phyloP scores from a whole-genome alignment of 2,113 vertebrate genomes.

The Casuarius casuarius region DNA sequence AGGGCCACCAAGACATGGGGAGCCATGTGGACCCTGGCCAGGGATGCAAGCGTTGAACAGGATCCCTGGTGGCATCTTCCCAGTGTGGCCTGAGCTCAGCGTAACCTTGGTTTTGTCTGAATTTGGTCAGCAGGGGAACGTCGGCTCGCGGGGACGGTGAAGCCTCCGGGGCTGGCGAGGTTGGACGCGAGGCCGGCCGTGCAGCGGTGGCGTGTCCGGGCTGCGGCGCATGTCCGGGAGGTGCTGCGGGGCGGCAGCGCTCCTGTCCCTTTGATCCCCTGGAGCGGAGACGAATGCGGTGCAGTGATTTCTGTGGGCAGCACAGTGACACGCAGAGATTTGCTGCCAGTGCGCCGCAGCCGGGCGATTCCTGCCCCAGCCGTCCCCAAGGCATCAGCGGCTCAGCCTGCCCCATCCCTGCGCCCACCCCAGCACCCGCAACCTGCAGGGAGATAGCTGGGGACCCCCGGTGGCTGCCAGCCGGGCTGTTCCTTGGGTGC shows the following conservation, averaged over 20 bases:
- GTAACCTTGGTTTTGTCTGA: not conserved
- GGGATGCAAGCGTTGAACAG: not conserved
- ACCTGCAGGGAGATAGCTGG: not conserved
- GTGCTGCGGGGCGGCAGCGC: not conserved
- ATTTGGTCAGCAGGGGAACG: not conserved
- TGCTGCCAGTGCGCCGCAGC: too few species aligned
- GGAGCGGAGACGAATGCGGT: too few species aligned
- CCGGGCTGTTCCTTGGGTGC: not conserved
- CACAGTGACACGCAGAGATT: too few species aligned
- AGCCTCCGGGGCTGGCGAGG: not conserved
- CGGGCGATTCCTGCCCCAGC: too few species aligned
- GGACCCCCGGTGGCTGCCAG: not conserved
- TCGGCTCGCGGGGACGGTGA: not conserved
- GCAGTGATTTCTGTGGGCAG: too few species aligned
- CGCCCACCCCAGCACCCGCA: not conserved
- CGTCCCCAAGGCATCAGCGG: too few species aligned
- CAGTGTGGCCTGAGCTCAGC: not conserved
- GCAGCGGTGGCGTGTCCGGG: fast-evolving
- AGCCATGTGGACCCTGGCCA: fast-evolving
- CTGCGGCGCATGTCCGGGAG: not conserved
- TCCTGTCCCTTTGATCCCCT: not conserved
- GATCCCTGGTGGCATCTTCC: not conserved
- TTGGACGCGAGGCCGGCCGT: not conserved
- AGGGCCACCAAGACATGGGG: not conserved
- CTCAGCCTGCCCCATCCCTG: too few species aligned